Evolutionary conservation across 2,113 vertebrate species (phyloP).

Genomic region (Perccottus glenii): DNA sequence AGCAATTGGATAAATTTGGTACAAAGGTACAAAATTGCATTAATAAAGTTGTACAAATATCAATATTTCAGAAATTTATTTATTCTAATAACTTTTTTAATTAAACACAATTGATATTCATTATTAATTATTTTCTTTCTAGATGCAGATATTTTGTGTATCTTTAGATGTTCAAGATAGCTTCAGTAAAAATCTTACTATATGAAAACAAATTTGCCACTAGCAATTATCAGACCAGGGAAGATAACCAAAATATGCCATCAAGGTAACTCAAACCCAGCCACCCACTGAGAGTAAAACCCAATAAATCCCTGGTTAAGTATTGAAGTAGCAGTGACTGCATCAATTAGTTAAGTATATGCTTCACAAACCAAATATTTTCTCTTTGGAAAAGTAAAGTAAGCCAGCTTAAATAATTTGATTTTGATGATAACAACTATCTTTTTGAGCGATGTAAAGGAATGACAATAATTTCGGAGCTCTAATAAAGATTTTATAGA

Average conservation of each 20-base stretch:
- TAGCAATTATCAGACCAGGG: not conserved
- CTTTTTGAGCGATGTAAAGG: conserved; percentile 60
- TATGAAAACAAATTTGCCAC: not conserved
- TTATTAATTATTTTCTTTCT: too few species aligned
- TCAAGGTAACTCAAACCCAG: conserved; percentile 31
- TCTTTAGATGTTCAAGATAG: too few species aligned
- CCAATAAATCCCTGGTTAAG: conserved; percentile 33
- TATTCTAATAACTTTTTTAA: too few species aligned
- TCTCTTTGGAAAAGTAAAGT: conserved; percentile 7
- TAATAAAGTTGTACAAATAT: not conserved
- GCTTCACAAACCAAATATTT: conserved; percentile 27
- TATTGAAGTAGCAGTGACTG: conserved; percentile 2
- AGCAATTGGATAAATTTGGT: not conserved
- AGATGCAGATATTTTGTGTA: too few species aligned
- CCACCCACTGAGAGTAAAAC: conserved; percentile 40
- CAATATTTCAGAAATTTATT: too few species aligned
- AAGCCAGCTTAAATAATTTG: conserved; percentile 23
- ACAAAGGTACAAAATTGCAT: not conserved
- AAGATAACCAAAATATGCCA: conserved; percentile 16
- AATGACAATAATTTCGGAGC: conserved; percentile 67
- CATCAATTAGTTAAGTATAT: conserved; percentile 21
- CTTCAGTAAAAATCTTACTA: too few species aligned
- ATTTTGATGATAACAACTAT: conserved; percentile 34
- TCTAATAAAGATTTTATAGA: conserved; percentile 75
- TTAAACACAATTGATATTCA: too few species aligned